Conservation (phyloP, 2,888 invertebrate species). For the Molanna angustata region DNA sequence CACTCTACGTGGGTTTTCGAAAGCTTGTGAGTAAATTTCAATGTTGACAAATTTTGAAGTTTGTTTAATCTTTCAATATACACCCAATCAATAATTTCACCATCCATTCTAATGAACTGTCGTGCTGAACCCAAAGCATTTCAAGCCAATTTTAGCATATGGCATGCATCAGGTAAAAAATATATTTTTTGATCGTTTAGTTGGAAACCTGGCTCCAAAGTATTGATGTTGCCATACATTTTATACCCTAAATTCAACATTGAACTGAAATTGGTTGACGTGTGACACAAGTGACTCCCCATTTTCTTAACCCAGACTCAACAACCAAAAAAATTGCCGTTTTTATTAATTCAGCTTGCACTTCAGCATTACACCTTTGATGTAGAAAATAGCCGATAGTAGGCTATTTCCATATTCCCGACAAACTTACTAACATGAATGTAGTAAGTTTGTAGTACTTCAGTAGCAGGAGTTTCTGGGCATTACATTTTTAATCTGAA, state of each 20-base stretch:
- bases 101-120: neutral
- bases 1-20: slow-evolving; percentile 1
- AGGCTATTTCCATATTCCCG: neutral
- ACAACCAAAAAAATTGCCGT: neutral
- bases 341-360: slow-evolving; percentile 2
- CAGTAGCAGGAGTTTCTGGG: slow-evolving; percentile 4
- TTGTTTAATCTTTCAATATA: neutral
- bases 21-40: neutral
- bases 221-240: neutral
- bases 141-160: slow-evolving; percentile 2
- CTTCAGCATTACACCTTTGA: neutral
- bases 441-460: neutral
- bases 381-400: neutral
- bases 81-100: neutral
- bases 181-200: slow-evolving; percentile 1
- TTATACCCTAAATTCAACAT: neutral
- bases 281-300: slow-evolving; percentile 3
- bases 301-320: neutral
- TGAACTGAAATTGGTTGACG: neutral
- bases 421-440: slow-evolving; percentile 1
- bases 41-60: neutral
- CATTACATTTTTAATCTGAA: slow-evolving; percentile 1
- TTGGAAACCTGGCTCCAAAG: neutral
- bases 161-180: slow-evolving; percentile 3
- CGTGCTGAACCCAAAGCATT: neutral